phyloP scores from a whole-genome alignment of 2,888 invertebrate genomes.

The Gryllus longicercus region DNA sequence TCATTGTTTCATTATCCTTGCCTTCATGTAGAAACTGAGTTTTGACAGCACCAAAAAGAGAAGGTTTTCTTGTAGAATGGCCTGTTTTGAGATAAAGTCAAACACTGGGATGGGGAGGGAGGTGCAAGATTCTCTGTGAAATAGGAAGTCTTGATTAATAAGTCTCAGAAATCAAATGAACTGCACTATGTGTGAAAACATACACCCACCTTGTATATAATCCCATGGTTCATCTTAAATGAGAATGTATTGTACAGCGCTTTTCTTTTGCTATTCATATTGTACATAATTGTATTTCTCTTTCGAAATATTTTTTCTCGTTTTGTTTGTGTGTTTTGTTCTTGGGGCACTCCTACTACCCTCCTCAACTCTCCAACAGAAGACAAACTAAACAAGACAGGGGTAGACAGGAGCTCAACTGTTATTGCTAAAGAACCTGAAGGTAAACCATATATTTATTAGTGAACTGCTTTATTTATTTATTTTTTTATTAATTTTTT shows the following conservation, averaged over 20 bases:
- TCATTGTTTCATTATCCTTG: too few species aligned
- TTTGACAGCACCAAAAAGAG: too few species aligned
- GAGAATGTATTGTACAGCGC: conserved; percentile 22
- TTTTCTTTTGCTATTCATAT: conserved; percentile 29
- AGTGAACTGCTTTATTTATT: conserved; percentile 29
- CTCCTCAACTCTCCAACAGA: conserved; percentile 53
- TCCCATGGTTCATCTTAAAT: neutral
- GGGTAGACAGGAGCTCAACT: conserved; percentile 89
- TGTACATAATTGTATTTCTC: conserved; percentile 31
- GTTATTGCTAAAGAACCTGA: conserved; percentile 92
- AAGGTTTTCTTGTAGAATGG: too few species aligned
- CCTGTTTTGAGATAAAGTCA: too few species aligned
- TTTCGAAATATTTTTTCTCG: conserved; percentile 32
- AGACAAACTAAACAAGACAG: conserved; percentile 75
- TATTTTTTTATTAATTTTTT: neutral
- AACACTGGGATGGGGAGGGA: too few species aligned
- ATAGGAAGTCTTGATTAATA: too few species aligned
- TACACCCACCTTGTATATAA: neutral
- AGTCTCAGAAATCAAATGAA: too few species aligned
- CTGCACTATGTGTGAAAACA: too few species aligned
- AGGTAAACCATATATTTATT: conserved; percentile 54
- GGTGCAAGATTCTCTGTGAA: too few species aligned
- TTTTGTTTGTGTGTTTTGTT: conserved; percentile 54
- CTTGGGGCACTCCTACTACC: conserved; percentile 42
- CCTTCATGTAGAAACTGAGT: too few species aligned